A percentile compares a stretch with the other conserved stretches of the same genome.
Evolutionary conservation across 2,888 invertebrate genomes (phyloP).

Genomic region (Lamellibrachia columna): DNA sequence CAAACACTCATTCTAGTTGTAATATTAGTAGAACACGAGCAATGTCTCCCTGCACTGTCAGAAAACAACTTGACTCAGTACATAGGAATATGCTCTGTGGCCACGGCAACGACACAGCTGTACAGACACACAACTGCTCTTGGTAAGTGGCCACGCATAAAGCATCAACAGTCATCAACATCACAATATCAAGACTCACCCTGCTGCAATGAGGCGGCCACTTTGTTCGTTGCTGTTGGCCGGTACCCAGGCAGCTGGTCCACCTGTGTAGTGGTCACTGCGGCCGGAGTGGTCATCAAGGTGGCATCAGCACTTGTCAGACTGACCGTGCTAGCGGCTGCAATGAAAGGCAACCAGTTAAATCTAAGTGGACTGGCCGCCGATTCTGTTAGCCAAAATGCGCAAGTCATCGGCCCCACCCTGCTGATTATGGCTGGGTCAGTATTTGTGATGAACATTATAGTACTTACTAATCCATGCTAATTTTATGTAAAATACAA

Average conservation of each 20-base stretch:
- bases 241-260: conserved; percentile 36
- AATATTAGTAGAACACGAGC: neutral
- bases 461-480: too few species aligned
- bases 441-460: too few species aligned
- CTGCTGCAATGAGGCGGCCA: conserved; percentile 4
- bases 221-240: conserved; percentile 21
- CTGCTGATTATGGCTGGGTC: too few species aligned
- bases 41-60: neutral
- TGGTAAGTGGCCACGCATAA: neutral
- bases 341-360: neutral
- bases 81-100: neutral
- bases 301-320: neutral
- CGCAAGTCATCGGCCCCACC: too few species aligned
- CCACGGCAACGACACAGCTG: neutral
- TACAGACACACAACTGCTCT: neutral
- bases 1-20: neutral
- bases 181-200: neutral
- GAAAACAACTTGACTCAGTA: neutral
- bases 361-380: neutral
- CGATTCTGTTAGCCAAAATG: too few species aligned
- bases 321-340: neutral
- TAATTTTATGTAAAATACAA: too few species aligned
- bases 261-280: conserved; percentile 31
- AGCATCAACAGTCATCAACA: neutral
- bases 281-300: conserved; percentile 26